Conservation (phyloP, 2,113 vertebrate genomes). For the Nothoprocta perdicaria region DNA sequence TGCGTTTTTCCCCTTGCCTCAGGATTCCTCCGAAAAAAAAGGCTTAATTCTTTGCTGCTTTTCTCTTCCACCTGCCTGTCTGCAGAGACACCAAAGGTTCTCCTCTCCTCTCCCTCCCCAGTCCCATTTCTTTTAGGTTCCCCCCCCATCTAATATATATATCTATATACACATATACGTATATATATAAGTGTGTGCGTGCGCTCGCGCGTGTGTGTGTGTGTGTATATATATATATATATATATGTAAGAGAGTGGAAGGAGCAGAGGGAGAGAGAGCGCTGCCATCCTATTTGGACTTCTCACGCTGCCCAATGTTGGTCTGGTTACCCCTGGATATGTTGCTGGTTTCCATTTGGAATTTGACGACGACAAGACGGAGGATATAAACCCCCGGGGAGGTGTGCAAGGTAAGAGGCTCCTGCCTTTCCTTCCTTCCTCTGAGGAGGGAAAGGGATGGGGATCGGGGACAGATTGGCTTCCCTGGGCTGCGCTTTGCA, state of each 20-base stretch:
- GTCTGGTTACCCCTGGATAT: constrained; percentile 72
- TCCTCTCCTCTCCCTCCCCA: constrained; percentile 38
- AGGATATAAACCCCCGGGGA: constrained; percentile 61
- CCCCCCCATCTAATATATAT: background rate
- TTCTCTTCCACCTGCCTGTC: constrained; percentile 55
- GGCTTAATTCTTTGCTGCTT: constrained; percentile 52
- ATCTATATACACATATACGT: background rate
- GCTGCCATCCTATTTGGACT: constrained; percentile 60
- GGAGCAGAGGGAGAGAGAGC: background rate
- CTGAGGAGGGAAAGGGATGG: background rate
- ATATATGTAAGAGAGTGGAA: constrained; percentile 33
- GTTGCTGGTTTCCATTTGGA: constrained; percentile 71
- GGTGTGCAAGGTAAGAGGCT: constrained; percentile 60
- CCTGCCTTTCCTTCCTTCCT: constrained; percentile 11
- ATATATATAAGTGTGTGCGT: background rate
- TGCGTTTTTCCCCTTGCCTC: constrained; percentile 27
- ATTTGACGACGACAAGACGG: constrained; percentile 59
- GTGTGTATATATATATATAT: constrained; percentile 54
- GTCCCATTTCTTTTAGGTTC: constrained; percentile 26
- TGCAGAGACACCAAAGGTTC: constrained; percentile 62
- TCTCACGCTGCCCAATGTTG: constrained; percentile 55
- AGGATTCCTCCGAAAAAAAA: constrained; percentile 47
- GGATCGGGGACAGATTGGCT: background rate
- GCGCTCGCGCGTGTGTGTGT: too few species aligned
- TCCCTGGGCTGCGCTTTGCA: background rate